Evolutionary conservation across 1,140 invertebrate species (phyloP).

Genomic region (Mya arenaria): DNA sequence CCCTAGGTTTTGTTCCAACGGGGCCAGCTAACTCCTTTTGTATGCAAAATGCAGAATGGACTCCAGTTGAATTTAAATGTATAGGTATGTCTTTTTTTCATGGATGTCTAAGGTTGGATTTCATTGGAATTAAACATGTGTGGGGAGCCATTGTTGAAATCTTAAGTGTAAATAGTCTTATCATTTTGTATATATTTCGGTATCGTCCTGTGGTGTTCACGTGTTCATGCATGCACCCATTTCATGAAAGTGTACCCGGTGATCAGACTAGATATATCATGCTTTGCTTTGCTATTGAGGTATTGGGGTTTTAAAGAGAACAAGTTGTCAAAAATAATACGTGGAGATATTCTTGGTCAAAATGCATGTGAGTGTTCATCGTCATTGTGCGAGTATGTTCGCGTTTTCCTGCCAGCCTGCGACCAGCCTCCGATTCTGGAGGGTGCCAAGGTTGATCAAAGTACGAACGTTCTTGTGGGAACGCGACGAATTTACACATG

Average conservation of each 20-base stretch:
- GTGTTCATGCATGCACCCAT: neutral
- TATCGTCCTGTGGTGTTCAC: slow-evolving; percentile 4
- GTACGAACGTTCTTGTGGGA: neutral
- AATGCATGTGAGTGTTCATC: too few relatives aligned
- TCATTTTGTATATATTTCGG: neutral
- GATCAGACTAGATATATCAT: too few relatives aligned
- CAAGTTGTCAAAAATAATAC: too few relatives aligned
- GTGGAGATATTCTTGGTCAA: too few relatives aligned
- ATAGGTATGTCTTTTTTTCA: slow-evolving; percentile 49
- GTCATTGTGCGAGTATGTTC: too few relatives aligned
- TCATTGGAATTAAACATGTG: too few relatives aligned
- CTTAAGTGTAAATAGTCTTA: too few relatives aligned
- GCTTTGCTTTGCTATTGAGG: too few relatives aligned
- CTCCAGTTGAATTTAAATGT: slow-evolving; percentile 42
- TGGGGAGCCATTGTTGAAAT: too few relatives aligned
- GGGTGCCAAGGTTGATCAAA: neutral
- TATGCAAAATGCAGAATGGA: slow-evolving; percentile 44
- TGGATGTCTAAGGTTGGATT: too few relatives aligned
- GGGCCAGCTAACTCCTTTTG: slow-evolving; percentile 20
- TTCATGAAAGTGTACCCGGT: too few relatives aligned
- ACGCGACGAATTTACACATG: slow-evolving; percentile 31
- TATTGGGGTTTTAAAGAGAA: too few relatives aligned
- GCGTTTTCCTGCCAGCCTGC: slow-evolving; percentile 37
- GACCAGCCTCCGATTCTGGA: slow-evolving; percentile 1
- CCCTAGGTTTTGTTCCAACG: slow-evolving; percentile 34